Conservation (phyloP, 2,888 invertebrate species). For the Nysson spinosus region DNA sequence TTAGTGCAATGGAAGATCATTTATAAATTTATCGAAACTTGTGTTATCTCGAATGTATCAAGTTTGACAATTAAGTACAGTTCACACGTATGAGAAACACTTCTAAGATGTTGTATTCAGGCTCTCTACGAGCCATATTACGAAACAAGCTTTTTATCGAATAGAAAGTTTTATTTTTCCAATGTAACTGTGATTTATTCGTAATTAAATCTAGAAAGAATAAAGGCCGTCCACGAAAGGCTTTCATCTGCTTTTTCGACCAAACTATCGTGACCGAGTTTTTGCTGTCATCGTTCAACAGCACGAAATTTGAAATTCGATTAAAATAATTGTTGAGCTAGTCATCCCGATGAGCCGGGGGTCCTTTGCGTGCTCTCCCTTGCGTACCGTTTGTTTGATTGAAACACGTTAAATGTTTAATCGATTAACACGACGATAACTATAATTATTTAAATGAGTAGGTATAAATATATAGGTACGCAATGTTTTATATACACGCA, state of each 20-base stretch:
- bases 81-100: no score
- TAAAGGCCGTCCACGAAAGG: conserved; percentile 68
- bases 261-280: conserved; percentile 45
- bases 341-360: conserved; percentile 69
- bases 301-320: conserved; percentile 17
- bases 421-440: conserved; percentile 52
- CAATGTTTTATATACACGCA: no score
- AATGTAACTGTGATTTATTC: neutral
- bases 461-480: no score
- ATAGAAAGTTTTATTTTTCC: no score
- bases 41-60: no score
- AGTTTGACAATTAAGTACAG: no score
- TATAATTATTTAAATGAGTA: conserved; percentile 61
- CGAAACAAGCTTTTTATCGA: no score
- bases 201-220: conserved; percentile 46
- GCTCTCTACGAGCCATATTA: no score
- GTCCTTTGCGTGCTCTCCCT: conserved; percentile 63
- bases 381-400: conserved; percentile 38
- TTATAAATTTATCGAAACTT: no score
- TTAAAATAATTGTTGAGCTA: conserved; percentile 68
- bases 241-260: conserved; percentile 60
- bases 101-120: no score
- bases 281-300: conserved; percentile 24
- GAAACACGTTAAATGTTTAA: conserved; percentile 27
- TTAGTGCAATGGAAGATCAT: no score